Conservation (phyloP, 2,888 invertebrate species). For the Caenorhabditis drosophilae region DNA sequence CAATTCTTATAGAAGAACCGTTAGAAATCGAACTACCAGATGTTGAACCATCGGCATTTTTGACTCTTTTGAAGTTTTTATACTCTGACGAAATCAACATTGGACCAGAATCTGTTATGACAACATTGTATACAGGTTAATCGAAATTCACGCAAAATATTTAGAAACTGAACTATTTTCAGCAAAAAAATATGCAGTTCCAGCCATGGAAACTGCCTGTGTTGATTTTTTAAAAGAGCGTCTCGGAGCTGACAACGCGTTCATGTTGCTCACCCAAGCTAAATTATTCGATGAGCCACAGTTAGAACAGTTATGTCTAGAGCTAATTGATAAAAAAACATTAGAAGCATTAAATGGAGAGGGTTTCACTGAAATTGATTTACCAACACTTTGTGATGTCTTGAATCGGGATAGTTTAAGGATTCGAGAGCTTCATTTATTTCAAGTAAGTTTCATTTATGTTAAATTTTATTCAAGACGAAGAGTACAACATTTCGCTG, state of each 20-base stretch:
- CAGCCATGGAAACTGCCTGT: slow-evolving; percentile 82
- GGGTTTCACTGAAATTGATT: slow-evolving; percentile 82
- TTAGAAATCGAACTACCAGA: slow-evolving; percentile 82
- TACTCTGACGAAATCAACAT: slow-evolving; percentile 85
- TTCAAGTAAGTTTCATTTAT: slow-evolving; percentile 73
- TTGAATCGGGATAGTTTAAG: slow-evolving; percentile 81
- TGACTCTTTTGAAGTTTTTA: slow-evolving; percentile 76
- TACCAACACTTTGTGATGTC: slow-evolving; percentile 80
- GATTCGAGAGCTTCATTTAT: slow-evolving; percentile 81
- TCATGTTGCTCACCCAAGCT: slow-evolving; percentile 80
- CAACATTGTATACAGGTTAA: slow-evolving; percentile 79
- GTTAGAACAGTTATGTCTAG: slow-evolving; percentile 81
- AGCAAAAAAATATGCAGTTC: slow-evolving; percentile 86
- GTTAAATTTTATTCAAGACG: slow-evolving; percentile 33
- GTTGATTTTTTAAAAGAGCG: slow-evolving; percentile 81
- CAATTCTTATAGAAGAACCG: slow-evolving; percentile 34
- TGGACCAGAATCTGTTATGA: slow-evolving; percentile 85
- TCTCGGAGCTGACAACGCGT: slow-evolving; percentile 83
- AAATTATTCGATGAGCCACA: slow-evolving; percentile 83
- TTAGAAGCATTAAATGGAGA: slow-evolving; percentile 82
- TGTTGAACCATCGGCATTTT: slow-evolving; percentile 83
- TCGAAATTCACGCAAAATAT: not conserved
- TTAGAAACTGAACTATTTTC: too few species aligned
- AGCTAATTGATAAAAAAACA: slow-evolving; percentile 84
- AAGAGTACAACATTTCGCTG: slow-evolving; percentile 64